Conservation (phyloP, 2,113 vertebrate genomes). For the Corapipo altera region DNA sequence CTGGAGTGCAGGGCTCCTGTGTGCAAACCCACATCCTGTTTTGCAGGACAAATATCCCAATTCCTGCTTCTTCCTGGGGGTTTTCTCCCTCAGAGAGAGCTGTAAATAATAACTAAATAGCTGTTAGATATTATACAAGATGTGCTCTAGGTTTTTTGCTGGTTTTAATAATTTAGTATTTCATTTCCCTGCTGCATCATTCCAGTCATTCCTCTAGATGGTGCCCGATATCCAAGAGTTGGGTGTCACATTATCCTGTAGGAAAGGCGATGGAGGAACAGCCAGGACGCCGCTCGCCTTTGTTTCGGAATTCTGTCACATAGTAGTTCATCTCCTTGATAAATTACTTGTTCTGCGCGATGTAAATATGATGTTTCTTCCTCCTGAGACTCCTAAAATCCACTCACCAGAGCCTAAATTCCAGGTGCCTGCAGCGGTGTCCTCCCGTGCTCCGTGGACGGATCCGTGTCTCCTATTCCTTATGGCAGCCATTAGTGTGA, state of each 20-base stretch:
- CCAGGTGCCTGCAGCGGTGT: background rate
- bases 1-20: background rate
- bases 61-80: background rate
- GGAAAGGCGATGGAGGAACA: background rate
- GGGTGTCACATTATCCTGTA: background rate
- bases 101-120: background rate
- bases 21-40: background rate
- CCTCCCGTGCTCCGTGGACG: background rate
- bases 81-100: background rate
- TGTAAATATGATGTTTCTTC: background rate
- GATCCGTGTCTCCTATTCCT: background rate
- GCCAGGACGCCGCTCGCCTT: background rate
- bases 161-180: background rate
- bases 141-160: background rate
- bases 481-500: slow-evolving; percentile 47
- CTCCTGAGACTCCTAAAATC: background rate
- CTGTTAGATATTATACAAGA: background rate
- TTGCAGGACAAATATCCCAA: background rate
- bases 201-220: slow-evolving; percentile 61
- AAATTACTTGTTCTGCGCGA: background rate
- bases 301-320: slow-evolving; percentile 1
- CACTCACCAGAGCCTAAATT: background rate
- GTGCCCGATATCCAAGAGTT: slow-evolving; percentile 34
- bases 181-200: background rate
- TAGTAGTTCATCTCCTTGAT: background rate